Evolutionary conservation across 2,888 invertebrate species (phyloP).

Genomic region (Drosophila cognata): DNA sequence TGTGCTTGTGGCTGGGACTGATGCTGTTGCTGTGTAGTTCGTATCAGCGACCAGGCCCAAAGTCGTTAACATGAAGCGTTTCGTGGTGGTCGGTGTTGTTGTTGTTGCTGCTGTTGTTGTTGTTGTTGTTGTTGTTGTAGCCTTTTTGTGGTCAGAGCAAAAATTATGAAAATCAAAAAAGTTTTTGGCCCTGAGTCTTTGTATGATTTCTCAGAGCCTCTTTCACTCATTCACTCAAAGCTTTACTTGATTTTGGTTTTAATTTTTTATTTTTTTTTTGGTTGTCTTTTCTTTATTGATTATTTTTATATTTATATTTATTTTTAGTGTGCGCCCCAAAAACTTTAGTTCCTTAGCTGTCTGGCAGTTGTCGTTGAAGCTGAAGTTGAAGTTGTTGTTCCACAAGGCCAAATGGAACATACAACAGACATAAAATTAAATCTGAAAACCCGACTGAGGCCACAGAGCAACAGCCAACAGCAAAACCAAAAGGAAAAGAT

Average conservation of each 20-base stretch:
- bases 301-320: constrained; percentile 58
- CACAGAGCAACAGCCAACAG: constrained; percentile 36
- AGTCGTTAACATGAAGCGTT: constrained; percentile 76
- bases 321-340: constrained; percentile 66
- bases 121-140: constrained; percentile 42
- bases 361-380: constrained; percentile 30
- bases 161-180: constrained; percentile 81
- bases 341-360: constrained; percentile 37
- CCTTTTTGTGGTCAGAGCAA: constrained; percentile 76
- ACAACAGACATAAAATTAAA: constrained; percentile 74
- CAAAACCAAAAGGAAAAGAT: constrained; percentile 52
- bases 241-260: constrained; percentile 48
- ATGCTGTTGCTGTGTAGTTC: constrained; percentile 6
- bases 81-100: constrained; percentile 65
- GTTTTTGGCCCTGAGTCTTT: constrained; percentile 74
- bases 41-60: constrained; percentile 45
- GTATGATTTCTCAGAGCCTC: constrained; percentile 68
- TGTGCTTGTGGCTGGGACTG: constrained; percentile 17
- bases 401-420: constrained; percentile 65
- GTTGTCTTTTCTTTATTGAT: constrained; percentile 39
- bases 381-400: constrained; percentile 11
- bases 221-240: constrained; percentile 50
- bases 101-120: constrained; percentile 55
- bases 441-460: constrained; percentile 49
- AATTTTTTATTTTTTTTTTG: constrained; percentile 30